phyloP scores from a whole-genome alignment of 2,797 vertebrate genomes.

The Gobionotothen gibberifrons region DNA sequence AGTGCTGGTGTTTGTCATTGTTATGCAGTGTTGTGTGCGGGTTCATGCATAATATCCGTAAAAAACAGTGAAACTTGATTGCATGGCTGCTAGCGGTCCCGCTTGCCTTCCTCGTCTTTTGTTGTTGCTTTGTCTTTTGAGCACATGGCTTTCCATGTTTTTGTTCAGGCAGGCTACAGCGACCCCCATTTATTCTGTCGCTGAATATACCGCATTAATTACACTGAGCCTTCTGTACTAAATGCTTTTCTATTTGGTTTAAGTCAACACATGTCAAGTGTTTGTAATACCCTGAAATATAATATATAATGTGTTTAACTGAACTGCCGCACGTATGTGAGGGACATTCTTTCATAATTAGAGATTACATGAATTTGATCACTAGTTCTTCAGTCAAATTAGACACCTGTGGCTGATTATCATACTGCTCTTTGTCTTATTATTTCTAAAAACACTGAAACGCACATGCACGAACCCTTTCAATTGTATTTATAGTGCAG shows the following conservation, averaged over 20 bases:
- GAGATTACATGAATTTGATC: neutral
- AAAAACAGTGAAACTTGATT: neutral
- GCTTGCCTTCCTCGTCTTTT: conserved; percentile 81
- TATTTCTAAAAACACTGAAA: neutral
- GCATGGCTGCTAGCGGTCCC: conserved; percentile 19
- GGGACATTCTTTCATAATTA: neutral
- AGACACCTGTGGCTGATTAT: neutral
- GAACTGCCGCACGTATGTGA: neutral
- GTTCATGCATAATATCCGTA: neutral
- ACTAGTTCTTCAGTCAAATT: neutral
- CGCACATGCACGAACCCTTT: neutral
- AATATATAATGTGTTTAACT: neutral
- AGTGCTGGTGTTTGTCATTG: neutral
- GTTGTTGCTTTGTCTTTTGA: conserved; percentile 99
- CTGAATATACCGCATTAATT: conserved; percentile 8
- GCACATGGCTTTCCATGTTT: conserved; percentile 93
- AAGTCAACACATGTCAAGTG: neutral
- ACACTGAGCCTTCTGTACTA: neutral
- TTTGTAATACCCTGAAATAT: neutral
- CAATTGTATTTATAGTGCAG: neutral
- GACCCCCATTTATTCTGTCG: conserved; percentile 67
- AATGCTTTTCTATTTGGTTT: neutral
- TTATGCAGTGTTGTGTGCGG: neutral
- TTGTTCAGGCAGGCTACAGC: conserved; percentile 88
- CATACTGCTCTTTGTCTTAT: neutral